Base-by-base conservation (phyloP, 2,888 invertebrate genomes). In the Zaprionus bogoriensis region DNA sequence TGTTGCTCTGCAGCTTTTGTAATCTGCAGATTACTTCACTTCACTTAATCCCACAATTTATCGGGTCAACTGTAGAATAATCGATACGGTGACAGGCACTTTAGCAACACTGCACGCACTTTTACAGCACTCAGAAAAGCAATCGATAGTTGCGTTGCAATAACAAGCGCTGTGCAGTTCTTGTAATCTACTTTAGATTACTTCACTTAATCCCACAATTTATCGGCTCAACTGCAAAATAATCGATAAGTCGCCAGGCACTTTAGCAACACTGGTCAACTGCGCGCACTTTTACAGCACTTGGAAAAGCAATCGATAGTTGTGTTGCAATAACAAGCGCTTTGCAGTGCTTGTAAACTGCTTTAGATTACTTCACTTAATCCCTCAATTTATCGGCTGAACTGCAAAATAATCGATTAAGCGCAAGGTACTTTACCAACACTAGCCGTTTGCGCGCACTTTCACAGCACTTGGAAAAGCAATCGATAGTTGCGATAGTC, bases 401-500 rank as follows among this genome's bases (percentile, higher is more conserved):
- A n/a, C 20, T 19, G 19, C 20, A 22, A 20, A 17, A n/a, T 5
- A 10, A n/a, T n/a, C n/a, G n/a, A n/a, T n/a, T n/a, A n/a, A n/a
- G n/a, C n/a, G n/a, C n/a, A n/a, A n/a, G n/a, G n/a, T n/a, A n/a
- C n/a, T n/a, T n/a, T n/a, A n/a, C n/a, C n/a, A n/a, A n/a, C n/a
- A n/a, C n/a, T n/a, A n/a, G n/a, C n/a, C n/a, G n/a, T n/a, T n/a
- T n/a, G n/a, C n/a, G n/a, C n/a, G n/a, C n/a, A n/a, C n/a, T 27
- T 23, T 6, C 7, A 10, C 48, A 57, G 20, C 44, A 67, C 61
- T 47, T 3, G n/a, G n/a, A n/a, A 7, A 2, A 47, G 9, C 3
- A 60, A 71, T 71, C 70, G 73, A 73, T 73, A 70, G 22, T 28
- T 6, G 14, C 61, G 70, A 73, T 67, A 76, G 60, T 58, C 45